These are phyloP conservation scores for Tetranychus urticae DNA, from an alignment of 1,140 invertebrate species.

Conservation along the genomic window DNA sequence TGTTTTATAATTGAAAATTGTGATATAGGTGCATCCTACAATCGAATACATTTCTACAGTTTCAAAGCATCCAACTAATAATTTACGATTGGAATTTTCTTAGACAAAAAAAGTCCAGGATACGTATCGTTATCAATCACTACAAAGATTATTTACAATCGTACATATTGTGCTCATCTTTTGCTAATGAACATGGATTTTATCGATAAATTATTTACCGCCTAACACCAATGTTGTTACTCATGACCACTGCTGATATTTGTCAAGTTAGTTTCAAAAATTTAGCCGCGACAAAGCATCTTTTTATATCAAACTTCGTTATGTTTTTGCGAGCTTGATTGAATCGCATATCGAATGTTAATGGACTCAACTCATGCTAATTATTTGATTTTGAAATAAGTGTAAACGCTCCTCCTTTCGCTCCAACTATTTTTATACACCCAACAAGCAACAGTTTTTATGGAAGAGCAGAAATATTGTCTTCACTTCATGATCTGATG, in stretches of 20 bases:
- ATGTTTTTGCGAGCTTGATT: constrained; percentile 53
- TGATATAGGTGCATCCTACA: constrained; percentile 5
- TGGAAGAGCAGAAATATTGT: constrained; percentile 34
- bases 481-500: too few relatives aligned
- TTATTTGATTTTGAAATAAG: constrained; percentile 63
- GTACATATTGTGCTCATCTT: too few relatives aligned
- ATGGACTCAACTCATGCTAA: constrained; percentile 58
- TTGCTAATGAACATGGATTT: too few relatives aligned
- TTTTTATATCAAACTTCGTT: too few relatives aligned
- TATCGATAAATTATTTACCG: too few relatives aligned
- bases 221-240: too few relatives aligned
- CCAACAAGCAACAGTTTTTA: constrained; percentile 70
- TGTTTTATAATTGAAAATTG: constrained; percentile 2
- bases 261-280: too few relatives aligned
- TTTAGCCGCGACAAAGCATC: constrained; percentile 29
- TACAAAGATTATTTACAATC: constrained; percentile 33
- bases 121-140: constrained; percentile 58
- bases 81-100: constrained; percentile 85
- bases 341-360: constrained; percentile 69
- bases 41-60: constrained; percentile 7
- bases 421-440: constrained; percentile 33
- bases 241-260: too few relatives aligned
- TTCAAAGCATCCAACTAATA: constrained; percentile 68
- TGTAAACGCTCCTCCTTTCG: constrained; percentile 61
- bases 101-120: constrained; percentile 32